Evolutionary conservation across 2,888 invertebrate species (phyloP), one percentile per base, ranked within the genome.

Genomic region (Acronicta leporina): DNA sequence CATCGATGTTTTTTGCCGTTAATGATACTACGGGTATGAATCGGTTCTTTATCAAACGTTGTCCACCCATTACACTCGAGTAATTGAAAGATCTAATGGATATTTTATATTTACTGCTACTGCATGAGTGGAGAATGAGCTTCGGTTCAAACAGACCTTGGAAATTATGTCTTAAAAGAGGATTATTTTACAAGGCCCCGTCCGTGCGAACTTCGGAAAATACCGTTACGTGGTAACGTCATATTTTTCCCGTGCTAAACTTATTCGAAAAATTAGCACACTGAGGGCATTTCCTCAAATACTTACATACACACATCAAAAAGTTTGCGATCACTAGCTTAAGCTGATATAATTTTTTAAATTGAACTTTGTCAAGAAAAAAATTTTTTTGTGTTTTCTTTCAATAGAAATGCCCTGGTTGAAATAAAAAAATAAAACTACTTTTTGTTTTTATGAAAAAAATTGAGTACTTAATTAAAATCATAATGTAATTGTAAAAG

Each of bases 41-140:
- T 49, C 49, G 20, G 46, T 41, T 15, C 46, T 63, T 52, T 61
- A 63, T 57, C 48, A 27, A 51, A 40, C 49, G 41, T 43, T 38
- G 46, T 59, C 68, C 59, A 50, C 43, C 20, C 38, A 58, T 67
- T 59, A 50, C 14, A 50, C 50, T 35, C 15, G 11, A 52, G 16
- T 52, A 50, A 72, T 53, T 72, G 52, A 59, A 53, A 68, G n/a
- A 49, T 53, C 35, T 30, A 38, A 49, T 40, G 13, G 51, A 41
- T 20, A 40, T 41, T 63, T 54, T 45, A 42, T 45, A 33, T 16
- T 38, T 35, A 41, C 43, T n/a, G 1, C n/a, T 44, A 41, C n/a
- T 49, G 49, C 46, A 68, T 38, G 47, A 55, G 43, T 40, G 9
- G 13, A 14, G 30, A 16, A 41, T 45, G 2, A 15, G 11, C 14